Base-by-base conservation (phyloP, 2,797 vertebrate genomes). In the Tamandua tetradactyla region DNA sequence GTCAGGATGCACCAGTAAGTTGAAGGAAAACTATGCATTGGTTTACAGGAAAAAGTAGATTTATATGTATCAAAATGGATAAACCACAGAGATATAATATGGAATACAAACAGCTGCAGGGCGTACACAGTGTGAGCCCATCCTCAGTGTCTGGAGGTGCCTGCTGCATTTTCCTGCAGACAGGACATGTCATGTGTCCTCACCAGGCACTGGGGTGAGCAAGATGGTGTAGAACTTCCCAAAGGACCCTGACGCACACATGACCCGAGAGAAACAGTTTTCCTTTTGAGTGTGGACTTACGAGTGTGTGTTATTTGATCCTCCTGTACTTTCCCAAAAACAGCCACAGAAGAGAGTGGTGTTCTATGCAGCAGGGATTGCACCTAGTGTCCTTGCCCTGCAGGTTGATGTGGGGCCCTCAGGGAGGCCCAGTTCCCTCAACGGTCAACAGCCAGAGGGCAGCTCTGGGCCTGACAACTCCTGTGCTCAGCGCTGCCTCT, bases 91-190 rank as follows among this genome's bases (percentile, higher is more conserved):
- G 40, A 3, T 11, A 27, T 0, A 13, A 0, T 7, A 1, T 25
- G 7, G 11, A 25, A 6, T 40, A 35, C n/a, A 23, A 57, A 32
- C 5, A 6, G 59, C 17, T 32, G 64, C 49, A 27, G 47, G 52
- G 1, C 0, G 13, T 17, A 3, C 8, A 15, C 20, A 22, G 44
- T 37, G n/a, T 14, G 20, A 14, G 2, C 0, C 30, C 13, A n/a
- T 61, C 57, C 18, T 47, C n/a, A 9, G 11, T 35, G 52, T 3
- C 57, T 23, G 3, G 0, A 17, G 18, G n/a, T n/a, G n/a, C n/a
- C n/a, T n/a, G n/a, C n/a, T n/a, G n/a, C n/a, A n/a, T n/a, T n/a
- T n/a, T n/a, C n/a, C n/a, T n/a, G n/a, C n/a, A n/a, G n/a, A n/a
- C n/a, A n/a, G n/a, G n/a, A n/a, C n/a, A n/a, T n/a, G n/a, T n/a